Conservation (phyloP, 2,797 vertebrate species). For the Pangasius macronema region DNA sequence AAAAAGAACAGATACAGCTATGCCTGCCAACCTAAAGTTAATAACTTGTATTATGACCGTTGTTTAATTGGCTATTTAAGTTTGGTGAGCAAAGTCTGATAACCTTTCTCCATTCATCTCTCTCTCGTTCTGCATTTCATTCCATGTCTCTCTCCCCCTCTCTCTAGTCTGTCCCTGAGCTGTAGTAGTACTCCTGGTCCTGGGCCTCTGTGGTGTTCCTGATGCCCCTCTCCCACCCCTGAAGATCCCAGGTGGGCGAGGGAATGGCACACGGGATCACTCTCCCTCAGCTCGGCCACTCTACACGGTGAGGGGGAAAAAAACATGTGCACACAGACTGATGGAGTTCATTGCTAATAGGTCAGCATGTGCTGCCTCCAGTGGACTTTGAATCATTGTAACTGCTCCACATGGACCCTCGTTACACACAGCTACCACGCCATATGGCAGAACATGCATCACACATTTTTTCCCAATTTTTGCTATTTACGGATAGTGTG, state of each 20-base stretch:
- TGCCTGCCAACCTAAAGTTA: neutral
- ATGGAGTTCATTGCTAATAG: neutral
- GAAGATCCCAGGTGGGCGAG: conserved; percentile 77
- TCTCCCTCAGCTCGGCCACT: conserved; percentile 72
- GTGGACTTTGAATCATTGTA: neutral
- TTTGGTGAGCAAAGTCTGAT: neutral
- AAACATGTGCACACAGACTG: neutral
- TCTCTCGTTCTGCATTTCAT: neutral
- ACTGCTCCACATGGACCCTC: neutral
- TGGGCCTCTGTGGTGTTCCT: conserved; percentile 75
- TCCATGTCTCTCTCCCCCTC: neutral
- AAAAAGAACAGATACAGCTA: neutral
- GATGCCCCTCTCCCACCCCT: conserved; percentile 75
- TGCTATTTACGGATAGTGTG: neutral
- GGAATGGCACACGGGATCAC: conserved; percentile 73
- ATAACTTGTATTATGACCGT: neutral
- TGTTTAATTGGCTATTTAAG: neutral
- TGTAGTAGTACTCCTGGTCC: conserved; percentile 83
- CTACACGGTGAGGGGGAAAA: conserved; percentile 76
- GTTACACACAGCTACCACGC: neutral
- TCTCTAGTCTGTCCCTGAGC: conserved; percentile 75
- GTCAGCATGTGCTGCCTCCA: neutral
- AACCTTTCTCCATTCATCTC: neutral
- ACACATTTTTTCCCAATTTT: neutral
- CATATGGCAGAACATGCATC: neutral